A percentile compares a stretch with the other conserved stretches of the same genome.
Evolutionary conservation across 2,888 invertebrate species (phyloP).

Genomic region (Hirtodrosophila duncani): DNA sequence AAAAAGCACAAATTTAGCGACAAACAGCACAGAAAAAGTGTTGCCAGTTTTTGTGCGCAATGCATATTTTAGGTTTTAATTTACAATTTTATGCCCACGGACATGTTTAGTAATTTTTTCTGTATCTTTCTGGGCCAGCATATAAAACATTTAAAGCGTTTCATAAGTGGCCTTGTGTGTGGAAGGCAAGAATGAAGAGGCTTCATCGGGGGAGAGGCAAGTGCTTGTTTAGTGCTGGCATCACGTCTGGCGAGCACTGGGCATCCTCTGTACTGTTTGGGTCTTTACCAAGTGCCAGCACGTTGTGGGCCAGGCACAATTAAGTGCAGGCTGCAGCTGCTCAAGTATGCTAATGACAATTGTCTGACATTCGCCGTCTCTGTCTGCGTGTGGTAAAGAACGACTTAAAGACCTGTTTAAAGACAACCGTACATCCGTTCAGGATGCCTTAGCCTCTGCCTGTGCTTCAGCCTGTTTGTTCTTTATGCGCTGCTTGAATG

Average conservation of each 20-base stretch:
- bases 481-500: slow-evolving; percentile 26
- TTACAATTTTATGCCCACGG: slow-evolving; percentile 34
- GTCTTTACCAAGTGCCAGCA: slow-evolving; percentile 52
- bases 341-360: slow-evolving; percentile 65
- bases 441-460: not conserved
- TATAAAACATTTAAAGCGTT: slow-evolving; percentile 50
- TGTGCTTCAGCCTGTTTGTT: slow-evolving; percentile 25
- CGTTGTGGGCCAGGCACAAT: slow-evolving; percentile 63
- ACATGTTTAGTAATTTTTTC: slow-evolving; percentile 4
- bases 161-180: slow-evolving; percentile 12
- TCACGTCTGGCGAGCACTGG: not conserved
- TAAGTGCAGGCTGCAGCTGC: slow-evolving; percentile 64
- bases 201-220: too few relatives aligned
- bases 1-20: slow-evolving; percentile 6
- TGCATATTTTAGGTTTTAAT: slow-evolving; percentile 50
- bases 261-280: too few relatives aligned
- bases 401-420: slow-evolving; percentile 22
- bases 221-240: slow-evolving; percentile 1
- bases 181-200: too few relatives aligned
- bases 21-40: slow-evolving; percentile 12
- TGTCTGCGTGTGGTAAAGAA: not conserved
- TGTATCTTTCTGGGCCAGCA: slow-evolving; percentile 25
- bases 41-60: slow-evolving; percentile 20
- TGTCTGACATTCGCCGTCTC: not conserved
- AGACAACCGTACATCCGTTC: not conserved